These are phyloP conservation scores for Odontamblyopus lacepedii DNA, from an alignment of 2,797 vertebrate genomes.

Conservation along the genomic window DNA sequence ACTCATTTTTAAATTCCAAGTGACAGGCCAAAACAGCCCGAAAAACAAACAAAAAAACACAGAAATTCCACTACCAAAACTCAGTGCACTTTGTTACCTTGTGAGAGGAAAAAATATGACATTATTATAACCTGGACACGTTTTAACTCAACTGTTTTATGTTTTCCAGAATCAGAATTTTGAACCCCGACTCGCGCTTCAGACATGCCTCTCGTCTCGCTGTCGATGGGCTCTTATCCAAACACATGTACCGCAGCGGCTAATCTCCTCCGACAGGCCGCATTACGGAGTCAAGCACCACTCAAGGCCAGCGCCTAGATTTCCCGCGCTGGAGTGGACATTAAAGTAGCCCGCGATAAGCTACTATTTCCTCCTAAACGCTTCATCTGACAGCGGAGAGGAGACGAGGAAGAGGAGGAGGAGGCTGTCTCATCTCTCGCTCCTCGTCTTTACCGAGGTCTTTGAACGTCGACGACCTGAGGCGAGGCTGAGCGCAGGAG, in stretches of 20 bases:
- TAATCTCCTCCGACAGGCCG: constrained; percentile 41
- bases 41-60: no score
- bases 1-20: no score
- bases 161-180: background rate
- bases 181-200: background rate
- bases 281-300: constrained; percentile 43
- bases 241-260: constrained; percentile 37
- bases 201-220: constrained; percentile 29
- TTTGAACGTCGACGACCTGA: background rate
- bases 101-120: no score
- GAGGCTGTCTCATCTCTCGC: background rate
- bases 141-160: no score
- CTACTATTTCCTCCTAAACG: constrained; percentile 33
- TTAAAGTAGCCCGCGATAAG: constrained; percentile 33
- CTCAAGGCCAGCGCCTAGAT: constrained; percentile 62
- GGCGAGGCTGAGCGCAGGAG: background rate
- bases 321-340: constrained; percentile 36
- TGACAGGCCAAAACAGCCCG: no score
- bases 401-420: background rate
- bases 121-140: no score
- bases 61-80: no score
- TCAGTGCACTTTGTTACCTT: no score
- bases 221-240: constrained; percentile 23
- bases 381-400: constrained; percentile 17
- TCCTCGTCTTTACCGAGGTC: background rate